phyloP scores from a whole-genome alignment of 2,113 vertebrate genomes.

The Hippopotamus amphibius region DNA sequence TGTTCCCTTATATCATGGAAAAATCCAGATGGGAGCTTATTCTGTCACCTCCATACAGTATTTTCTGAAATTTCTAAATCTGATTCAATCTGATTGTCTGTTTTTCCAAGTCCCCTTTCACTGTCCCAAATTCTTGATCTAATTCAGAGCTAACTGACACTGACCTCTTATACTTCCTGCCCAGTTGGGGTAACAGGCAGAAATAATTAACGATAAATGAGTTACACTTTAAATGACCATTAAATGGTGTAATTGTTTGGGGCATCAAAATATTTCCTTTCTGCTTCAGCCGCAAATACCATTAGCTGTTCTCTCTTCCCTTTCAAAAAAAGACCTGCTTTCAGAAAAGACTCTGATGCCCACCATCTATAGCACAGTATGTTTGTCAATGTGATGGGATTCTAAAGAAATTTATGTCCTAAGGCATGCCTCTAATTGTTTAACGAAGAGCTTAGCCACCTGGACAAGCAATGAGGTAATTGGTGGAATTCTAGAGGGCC shows the following conservation, averaged over 20 bases:
- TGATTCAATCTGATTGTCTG: not conserved
- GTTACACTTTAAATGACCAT: not conserved
- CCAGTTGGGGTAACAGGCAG: not conserved
- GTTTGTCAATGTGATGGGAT: not conserved
- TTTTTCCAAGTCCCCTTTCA: not conserved
- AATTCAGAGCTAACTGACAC: constrained; percentile 1
- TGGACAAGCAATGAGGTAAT: not conserved
- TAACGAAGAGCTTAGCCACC: not conserved
- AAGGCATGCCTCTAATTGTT: not conserved
- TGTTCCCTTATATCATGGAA: not conserved
- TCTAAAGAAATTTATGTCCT: not conserved
- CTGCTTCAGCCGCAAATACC: not conserved
- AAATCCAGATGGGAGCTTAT: not conserved
- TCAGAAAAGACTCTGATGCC: not conserved
- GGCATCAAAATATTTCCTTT: constrained; percentile 7
- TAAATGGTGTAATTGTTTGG: not conserved
- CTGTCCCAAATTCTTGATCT: not conserved
- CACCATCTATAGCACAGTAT: not conserved
- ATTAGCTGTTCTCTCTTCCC: not conserved
- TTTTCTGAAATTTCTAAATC: constrained; percentile 24
- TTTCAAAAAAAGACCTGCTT: not conserved
- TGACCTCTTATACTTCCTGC: not conserved
- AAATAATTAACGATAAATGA: not conserved
- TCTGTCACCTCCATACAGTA: not conserved
- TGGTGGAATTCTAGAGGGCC: not conserved